phyloP scores from a whole-genome alignment of 2,113 vertebrate species.

The Sphaerodactylus townsendi region DNA sequence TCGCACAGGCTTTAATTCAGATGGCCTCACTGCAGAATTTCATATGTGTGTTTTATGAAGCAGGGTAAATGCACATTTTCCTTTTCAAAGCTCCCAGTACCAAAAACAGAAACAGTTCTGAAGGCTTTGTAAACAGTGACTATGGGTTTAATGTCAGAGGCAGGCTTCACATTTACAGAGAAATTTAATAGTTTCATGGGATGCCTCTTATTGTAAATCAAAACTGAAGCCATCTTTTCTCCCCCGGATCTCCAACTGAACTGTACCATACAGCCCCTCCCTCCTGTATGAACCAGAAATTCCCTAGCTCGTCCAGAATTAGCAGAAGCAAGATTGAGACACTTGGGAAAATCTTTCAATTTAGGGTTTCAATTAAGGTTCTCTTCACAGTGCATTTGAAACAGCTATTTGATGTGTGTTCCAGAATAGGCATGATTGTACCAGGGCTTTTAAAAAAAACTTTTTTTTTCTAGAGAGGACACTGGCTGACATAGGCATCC shows the following conservation, averaged over 20 bases:
- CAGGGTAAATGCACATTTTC: not conserved
- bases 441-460: not conserved
- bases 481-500: too few species aligned
- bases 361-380: not conserved
- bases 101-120: not conserved
- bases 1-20: too few species aligned
- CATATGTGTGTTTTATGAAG: too few species aligned
- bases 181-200: not conserved
- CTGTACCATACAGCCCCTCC: not conserved
- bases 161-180: not conserved
- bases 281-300: not conserved
- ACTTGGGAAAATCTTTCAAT: not conserved
- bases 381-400: not conserved
- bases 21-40: too few species aligned
- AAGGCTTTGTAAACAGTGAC: not conserved
- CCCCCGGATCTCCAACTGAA: not conserved
- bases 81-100: not conserved
- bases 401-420: not conserved
- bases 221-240: not conserved
- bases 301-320: not conserved
- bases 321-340: not conserved
- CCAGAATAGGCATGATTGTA: not conserved
- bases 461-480: not conserved
- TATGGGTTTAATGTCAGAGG: not conserved
- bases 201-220: not conserved